These are phyloP conservation scores for Sericinus montela DNA, from an alignment of 2,888 invertebrate species.

Conservation along the genomic window DNA sequence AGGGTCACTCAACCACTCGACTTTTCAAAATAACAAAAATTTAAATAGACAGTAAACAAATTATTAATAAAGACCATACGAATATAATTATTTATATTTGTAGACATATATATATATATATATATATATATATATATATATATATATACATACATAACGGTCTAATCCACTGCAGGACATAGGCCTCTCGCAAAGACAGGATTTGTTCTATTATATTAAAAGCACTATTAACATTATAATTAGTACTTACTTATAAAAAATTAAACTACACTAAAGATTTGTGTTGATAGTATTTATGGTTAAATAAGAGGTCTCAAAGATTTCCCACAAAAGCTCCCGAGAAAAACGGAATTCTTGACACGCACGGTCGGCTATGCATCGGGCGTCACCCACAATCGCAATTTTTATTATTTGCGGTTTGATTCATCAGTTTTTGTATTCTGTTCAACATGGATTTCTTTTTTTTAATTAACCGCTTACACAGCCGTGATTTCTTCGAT, in stretches of 20 bases:
- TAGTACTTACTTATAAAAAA: not conserved
- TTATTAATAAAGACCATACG: too few species aligned
- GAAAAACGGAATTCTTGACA: constrained; percentile 8
- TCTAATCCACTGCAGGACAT: too few species aligned
- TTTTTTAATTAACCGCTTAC: not conserved
- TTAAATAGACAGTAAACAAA: too few species aligned
- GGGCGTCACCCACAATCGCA: constrained; percentile 15
- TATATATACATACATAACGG: too few species aligned
- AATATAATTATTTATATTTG: too few species aligned
- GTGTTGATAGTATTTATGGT: not conserved
- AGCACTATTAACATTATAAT: too few species aligned
- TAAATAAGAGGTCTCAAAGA: not conserved
- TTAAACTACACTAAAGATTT: not conserved
- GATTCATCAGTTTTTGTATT: constrained; percentile 1
- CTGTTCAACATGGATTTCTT: not conserved
- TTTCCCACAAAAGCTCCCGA: constrained; percentile 2
- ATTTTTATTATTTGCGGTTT: constrained; percentile 13
- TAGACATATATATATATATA: too few species aligned
- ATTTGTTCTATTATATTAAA: too few species aligned
- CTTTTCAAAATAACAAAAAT: too few species aligned
- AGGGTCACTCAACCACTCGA: too few species aligned
- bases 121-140: too few species aligned
- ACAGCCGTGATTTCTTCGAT: not conserved
- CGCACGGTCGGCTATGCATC: constrained; percentile 30
- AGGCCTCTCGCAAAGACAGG: too few species aligned